Evolutionary conservation across 2,888 invertebrate genomes (phyloP), one percentile per base, ranked within the genome.

Genomic region (Parthenolecanium corni): DNA sequence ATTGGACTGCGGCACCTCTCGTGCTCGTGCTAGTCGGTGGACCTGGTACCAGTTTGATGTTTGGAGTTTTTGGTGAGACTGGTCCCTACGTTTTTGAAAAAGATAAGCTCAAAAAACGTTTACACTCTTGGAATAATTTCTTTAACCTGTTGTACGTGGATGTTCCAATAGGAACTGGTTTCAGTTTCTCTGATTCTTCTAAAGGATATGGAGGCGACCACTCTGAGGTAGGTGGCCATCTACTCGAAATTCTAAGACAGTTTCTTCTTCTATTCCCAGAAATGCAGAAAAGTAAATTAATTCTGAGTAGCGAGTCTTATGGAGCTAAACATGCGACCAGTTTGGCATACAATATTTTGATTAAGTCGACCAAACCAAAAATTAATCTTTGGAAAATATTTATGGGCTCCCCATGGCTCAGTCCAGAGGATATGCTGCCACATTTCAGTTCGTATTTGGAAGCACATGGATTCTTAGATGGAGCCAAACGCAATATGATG

Each of bases 1-100:
- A 49, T 6, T 21, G 20, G 20, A 21, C 18, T 3, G 1, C 71
- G 3, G 77, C 78, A 2, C 83, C 80, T 0, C 83, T 91, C 1
- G 74, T 89, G 0, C 74, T 90, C 9, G 81, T 80, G 81, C 73
- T 81, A 0, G 79, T 80, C 72, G 80, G 80, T 1, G 80, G 80
- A 0, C 80, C 80, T 0, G 80, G 80, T 1, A 77, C 74, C 0
- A 77, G 77, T 52, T 79, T 79, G 0, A 69, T 81, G 23, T 79
- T 75, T 66, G 80, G 79, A 0, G 70, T 80, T 21, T 80, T 81
- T 68, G 74, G 75, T 0, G 83, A 83, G 72, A 72, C 80, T 65
- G 84, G 84, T 0, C 83, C 84, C 0, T n/a, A n/a, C n/a, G n/a
- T n/a, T n/a, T n/a, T n/a, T n/a, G n/a, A n/a, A n/a, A n/a, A n/a